Base-by-base conservation (phyloP, 2,888 invertebrate genomes). In the Adelognathus sp. region DNA sequence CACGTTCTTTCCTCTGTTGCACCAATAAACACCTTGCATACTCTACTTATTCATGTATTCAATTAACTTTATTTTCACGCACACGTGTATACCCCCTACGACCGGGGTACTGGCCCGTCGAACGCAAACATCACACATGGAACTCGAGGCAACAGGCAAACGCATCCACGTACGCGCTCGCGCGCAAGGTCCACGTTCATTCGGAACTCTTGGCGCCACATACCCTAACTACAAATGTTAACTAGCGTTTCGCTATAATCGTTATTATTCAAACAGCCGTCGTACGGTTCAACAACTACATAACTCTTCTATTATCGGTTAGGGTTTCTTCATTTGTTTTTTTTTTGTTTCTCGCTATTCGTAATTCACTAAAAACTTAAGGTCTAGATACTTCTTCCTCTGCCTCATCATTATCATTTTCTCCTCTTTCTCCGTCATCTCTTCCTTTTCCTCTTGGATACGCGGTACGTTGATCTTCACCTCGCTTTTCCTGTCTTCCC, bases 221-320 rank as follows among this genome's bases (percentile, higher is more conserved):
- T n/a, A 46, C 21, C 33, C 71, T 84, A 79, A 80, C 78, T 83
- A 84, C 72, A 81, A 83, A 80, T 82, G 67, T 81, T 75, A 75
- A 69, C 74, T 78, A 78, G 81, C 74, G 76, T 82, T 80, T 81
- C 81, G 83, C 82, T 83, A 82, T 82, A 79, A 78, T 76, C 76
- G 69, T 80, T 81, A 81, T 87, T 88, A 87, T 89, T 88, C 87
- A 88, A 90, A 90, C 90, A 90, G 88, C 89, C 88, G 87, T 88
- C 86, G 88, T 88, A 88, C 88, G 87, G 83, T 85, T 88, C 90
- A 91, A 83, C 87, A 86, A 89, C 90, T 91, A 90, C 87, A 88
- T 90, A 90, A 90, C 90, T 89, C 83, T 79, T 79, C 89, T 90
- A 89, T 84, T 86, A 76, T 83, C 85, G 88, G 87, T 78, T 82